Percentiles rank a stretch among this genome's conserved stretches.
Evolutionary conservation across 2,113 vertebrate species (phyloP).

Genomic region (Zosterops japonicus): DNA sequence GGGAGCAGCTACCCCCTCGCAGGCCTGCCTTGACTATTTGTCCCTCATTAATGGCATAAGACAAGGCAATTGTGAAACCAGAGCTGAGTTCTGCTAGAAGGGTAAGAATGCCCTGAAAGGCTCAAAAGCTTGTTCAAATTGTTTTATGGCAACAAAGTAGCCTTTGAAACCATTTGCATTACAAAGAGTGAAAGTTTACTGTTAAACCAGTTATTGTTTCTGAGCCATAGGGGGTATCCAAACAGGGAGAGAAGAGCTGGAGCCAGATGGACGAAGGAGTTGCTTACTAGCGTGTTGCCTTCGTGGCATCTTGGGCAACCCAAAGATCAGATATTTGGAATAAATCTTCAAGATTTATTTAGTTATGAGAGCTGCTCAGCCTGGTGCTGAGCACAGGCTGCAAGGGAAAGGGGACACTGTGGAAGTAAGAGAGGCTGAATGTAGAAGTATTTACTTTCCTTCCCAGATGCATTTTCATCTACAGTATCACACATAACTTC

Average conservation of each 20-base stretch:
- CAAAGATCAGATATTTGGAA: neutral
- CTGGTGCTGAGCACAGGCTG: neutral
- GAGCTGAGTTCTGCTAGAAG: neutral
- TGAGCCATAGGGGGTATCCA: neutral
- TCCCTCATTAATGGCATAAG: neutral
- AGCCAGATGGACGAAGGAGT: neutral
- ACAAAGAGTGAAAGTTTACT: constrained; percentile 22
- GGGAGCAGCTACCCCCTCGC: neutral
- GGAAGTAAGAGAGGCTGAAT: neutral
- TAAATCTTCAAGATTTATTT: neutral
- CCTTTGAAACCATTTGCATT: neutral
- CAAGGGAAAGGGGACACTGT: neutral
- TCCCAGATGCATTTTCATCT: neutral
- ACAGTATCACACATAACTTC: neutral
- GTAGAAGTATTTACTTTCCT: neutral
- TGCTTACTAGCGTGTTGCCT: neutral
- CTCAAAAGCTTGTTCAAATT: neutral
- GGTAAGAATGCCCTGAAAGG: neutral
- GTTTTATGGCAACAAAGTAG: neutral
- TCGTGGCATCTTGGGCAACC: accelerated
- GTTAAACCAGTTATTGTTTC: neutral
- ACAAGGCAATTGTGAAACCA: neutral
- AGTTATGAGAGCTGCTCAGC: neutral
- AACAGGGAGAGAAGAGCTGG: neutral
- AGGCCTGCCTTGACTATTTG: neutral